Conservation (phyloP, 2,113 vertebrate species). For the Amia ocellicauda region DNA sequence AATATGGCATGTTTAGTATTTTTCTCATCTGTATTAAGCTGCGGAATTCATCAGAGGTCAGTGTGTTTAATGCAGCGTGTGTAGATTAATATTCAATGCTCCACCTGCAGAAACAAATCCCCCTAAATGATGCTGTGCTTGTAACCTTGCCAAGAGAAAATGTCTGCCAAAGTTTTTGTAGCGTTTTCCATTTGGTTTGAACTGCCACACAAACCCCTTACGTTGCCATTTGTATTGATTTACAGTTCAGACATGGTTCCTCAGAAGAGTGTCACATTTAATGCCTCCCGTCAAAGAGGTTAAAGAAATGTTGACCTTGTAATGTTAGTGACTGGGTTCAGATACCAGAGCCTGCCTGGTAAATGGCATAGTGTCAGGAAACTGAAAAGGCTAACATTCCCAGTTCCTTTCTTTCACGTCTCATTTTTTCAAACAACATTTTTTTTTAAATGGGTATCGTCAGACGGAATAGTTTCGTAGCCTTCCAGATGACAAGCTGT, state of each 20-base stretch:
- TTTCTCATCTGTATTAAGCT: no score
- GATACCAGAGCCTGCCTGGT: constrained; percentile 50
- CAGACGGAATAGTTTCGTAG: constrained; percentile 3
- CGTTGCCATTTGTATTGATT: constrained; percentile 16
- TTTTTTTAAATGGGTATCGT: constrained; percentile 7
- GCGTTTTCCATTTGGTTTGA: not conserved
- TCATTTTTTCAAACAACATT: not conserved
- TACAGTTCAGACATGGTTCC: constrained; percentile 1
- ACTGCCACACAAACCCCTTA: not conserved
- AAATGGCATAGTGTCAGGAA: constrained; percentile 57
- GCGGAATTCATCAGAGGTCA: not conserved
- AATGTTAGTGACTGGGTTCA: constrained; percentile 56
- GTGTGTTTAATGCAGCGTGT: not conserved
- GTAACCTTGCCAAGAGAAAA: not conserved
- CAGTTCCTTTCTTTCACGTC: not conserved
- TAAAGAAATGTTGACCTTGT: constrained; percentile 70
- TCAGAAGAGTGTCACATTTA: constrained; percentile 17
- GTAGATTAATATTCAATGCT: no score
- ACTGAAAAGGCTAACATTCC: constrained; percentile 17
- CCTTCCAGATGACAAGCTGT: constrained; percentile 11
- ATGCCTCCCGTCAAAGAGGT: constrained; percentile 62
- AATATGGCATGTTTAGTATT: no score
- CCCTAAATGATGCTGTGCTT: not conserved
- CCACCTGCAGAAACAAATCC: no score
- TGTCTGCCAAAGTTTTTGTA: not conserved